Conservation (phyloP, 2,113 vertebrate genomes). For the Oceanodroma tethys region DNA sequence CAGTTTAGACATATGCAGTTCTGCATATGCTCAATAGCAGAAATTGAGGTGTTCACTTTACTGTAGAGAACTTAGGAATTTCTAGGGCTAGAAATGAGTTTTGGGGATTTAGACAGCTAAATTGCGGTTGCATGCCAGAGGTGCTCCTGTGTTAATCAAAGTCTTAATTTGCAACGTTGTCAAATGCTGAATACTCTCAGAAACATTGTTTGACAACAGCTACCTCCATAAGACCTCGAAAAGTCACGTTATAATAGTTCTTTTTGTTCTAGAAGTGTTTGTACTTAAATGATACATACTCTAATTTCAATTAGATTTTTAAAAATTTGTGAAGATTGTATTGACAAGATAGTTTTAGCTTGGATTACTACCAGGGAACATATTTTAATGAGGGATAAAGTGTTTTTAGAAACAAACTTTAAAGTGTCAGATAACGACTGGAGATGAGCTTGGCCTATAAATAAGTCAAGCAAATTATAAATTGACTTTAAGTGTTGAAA, state of each 20-base stretch:
- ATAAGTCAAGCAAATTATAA: background rate
- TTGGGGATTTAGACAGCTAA: background rate
- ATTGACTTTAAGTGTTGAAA: background rate
- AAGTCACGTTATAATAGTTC: background rate
- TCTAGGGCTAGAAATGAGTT: background rate
- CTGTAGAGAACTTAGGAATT: background rate
- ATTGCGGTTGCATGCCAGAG: background rate
- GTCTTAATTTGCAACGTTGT: background rate
- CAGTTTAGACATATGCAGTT: background rate
- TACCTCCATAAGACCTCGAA: background rate
- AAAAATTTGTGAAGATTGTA: background rate
- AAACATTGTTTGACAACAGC: background rate
- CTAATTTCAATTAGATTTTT: background rate
- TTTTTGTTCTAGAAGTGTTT: background rate
- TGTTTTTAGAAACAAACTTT: background rate
- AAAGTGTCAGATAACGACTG: background rate
- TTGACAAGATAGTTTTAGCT: background rate
- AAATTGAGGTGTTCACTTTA: background rate
- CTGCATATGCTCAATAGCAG: background rate
- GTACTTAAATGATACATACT: background rate
- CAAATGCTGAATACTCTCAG: background rate
- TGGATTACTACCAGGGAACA: background rate
- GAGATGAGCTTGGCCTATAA: background rate
- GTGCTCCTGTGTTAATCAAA: background rate
- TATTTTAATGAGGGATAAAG: background rate